Evolutionary conservation across 2,113 vertebrate genomes (phyloP).

Genomic region (Xiphophorus couchianus): DNA sequence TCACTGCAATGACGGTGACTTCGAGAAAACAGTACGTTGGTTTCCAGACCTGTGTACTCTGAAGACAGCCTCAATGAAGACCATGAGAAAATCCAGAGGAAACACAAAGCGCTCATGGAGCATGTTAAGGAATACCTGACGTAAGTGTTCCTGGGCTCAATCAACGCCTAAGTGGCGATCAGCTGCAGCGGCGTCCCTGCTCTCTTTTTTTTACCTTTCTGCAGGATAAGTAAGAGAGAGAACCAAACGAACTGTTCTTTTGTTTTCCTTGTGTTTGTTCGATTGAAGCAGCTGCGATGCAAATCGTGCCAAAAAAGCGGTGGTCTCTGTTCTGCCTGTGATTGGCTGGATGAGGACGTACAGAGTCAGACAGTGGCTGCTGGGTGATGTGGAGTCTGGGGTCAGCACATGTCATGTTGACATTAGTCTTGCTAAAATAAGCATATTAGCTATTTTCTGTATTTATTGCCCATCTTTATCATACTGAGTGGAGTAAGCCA

Average conservation of each 20-base stretch:
- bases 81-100: slow-evolving; percentile 81
- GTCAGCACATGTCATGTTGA: slow-evolving; percentile 71
- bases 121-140: slow-evolving; percentile 81
- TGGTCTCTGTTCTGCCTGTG: slow-evolving; percentile 83
- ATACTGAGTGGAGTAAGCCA: no score
- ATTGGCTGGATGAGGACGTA: slow-evolving; percentile 88
- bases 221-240: background rate
- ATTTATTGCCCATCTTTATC: no score
- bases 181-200: background rate
- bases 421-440: no score
- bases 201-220: background rate
- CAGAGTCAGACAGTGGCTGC: slow-evolving; percentile 86
- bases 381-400: slow-evolving; percentile 89
- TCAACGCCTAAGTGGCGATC: background rate
- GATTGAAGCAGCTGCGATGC: slow-evolving; percentile 80
- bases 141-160: slow-evolving; percentile 74
- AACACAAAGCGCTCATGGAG: slow-evolving; percentile 82
- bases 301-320: slow-evolving; percentile 81
- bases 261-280: background rate
- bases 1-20: slow-evolving; percentile 31
- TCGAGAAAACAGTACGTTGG: slow-evolving; percentile 82
- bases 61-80: slow-evolving; percentile 82
- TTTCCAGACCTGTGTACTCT: slow-evolving; percentile 86
- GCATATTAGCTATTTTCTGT: no score
- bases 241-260: background rate